Conservation (phyloP, 2,113 vertebrate species). For the Phaethornis superciliosus region DNA sequence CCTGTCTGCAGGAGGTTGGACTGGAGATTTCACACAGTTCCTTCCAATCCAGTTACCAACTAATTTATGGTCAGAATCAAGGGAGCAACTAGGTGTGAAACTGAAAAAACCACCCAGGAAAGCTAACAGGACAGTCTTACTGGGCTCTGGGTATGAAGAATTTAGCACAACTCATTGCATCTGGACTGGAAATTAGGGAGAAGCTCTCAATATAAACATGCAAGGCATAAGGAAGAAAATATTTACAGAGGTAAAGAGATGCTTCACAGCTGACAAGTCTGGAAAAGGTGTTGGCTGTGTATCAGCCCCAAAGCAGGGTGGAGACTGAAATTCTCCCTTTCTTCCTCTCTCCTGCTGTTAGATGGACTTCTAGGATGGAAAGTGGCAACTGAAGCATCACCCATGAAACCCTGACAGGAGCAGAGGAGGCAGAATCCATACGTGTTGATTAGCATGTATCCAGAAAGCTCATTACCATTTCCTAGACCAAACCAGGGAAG, state of each 20-base stretch:
- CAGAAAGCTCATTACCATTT: not conserved
- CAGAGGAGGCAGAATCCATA: not conserved
- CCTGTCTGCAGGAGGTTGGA: not conserved
- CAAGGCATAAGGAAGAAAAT: not conserved
- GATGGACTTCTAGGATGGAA: fast-evolving
- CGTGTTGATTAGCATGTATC: not conserved
- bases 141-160: not conserved
- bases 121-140: not conserved
- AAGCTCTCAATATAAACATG: not conserved
- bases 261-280: not conserved
- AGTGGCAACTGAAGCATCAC: not conserved
- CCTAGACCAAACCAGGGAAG: not conserved
- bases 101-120: not conserved
- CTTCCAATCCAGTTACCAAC: not conserved
- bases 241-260: not conserved
- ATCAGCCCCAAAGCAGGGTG: not conserved
- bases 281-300: not conserved
- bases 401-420: not conserved
- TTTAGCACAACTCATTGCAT: fast-evolving
- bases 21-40: not conserved
- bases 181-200: not conserved
- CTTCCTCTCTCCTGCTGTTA: not conserved
- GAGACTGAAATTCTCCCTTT: not conserved
- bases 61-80: not conserved
- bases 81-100: not conserved